Evolutionary conservation across 2,113 vertebrate genomes (phyloP), one percentile per base, ranked within the genome.

Genomic region (Enhydra lutris): DNA sequence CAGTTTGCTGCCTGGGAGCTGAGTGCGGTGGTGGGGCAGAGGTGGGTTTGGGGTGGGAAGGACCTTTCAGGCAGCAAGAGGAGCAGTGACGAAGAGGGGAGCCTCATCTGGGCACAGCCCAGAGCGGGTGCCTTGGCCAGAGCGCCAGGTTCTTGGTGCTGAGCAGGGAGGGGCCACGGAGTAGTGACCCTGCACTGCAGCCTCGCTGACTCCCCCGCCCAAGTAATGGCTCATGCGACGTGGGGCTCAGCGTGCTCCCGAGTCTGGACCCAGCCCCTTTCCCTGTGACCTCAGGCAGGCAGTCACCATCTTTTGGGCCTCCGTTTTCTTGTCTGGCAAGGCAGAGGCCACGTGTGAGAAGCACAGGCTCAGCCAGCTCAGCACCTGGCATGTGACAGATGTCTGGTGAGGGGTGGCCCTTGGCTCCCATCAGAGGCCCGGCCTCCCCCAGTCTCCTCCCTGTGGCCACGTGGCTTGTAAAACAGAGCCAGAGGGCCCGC

Each of bases 251-350:
- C 4, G 1, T 42, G 82, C 34, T 57, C 57, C 13, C 1, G 4
- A 34, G 42, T 21, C 45, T 1, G 0, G 34, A 29, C 21, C 3
- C 11, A 14, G 26, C 34, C 14, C 42, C 4, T n/a, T 21, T 47
- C 39, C 26, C 23, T 36, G 13, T 34, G n/a, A 42, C 26, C 52
- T 55, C 0, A 0, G 29, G 17, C 0, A 0, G 23, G 21, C 50
- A 47, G 26, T 47, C 21, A 1, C 94, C 1, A 11, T 63, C 24
- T 15, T 24, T n/a, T 9, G 78, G 45, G 39, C 26, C 36, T 73
- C 42, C 5, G 0, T 57, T 17, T 65, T 9, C 39, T 42, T 9
- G 6, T 74, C 34, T 39, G 24, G 24, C 31, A 34, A 83, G 80
- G 47, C 69, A 39, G 42, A 69, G 63, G 31, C 26, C 34, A 15